Conservation (phyloP, 2,888 invertebrate species). For the Xestoiulus laeticollis region DNA sequence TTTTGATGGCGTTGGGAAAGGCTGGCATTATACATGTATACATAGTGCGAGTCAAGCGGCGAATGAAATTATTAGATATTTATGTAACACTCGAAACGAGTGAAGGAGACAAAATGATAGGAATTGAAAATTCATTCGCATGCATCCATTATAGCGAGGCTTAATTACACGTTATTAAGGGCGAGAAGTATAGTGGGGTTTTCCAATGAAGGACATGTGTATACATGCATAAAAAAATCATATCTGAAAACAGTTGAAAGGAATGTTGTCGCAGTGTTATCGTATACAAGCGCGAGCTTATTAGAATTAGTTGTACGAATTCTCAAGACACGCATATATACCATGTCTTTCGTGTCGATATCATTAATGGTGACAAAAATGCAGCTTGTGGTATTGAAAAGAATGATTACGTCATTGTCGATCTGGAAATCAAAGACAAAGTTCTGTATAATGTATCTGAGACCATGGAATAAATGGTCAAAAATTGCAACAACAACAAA, state of each 20-base stretch:
- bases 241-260: not conserved
- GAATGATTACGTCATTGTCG: not conserved
- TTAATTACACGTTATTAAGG: constrained; percentile 11
- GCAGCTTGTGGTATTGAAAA: not conserved
- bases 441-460: too few relatives aligned
- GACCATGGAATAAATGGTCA: too few relatives aligned
- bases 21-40: not conserved
- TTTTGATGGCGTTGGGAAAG: not conserved
- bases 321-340: not conserved
- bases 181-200: not conserved
- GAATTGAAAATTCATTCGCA: constrained; percentile 34
- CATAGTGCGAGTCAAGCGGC: not conserved
- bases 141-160: not conserved
- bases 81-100: constrained; percentile 39
- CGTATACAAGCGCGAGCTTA: not conserved
- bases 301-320: not conserved
- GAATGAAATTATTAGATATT: constrained; percentile 41
- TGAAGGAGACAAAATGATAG: constrained; percentile 11
- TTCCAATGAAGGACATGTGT: not conserved
- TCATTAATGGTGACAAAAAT: constrained; percentile 26
- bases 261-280: not conserved
- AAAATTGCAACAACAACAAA: too few relatives aligned
- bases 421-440: not conserved
- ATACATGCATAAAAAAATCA: not conserved
- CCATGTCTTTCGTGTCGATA: constrained; percentile 3